Conservation (phyloP, 1,140 invertebrate species). For the Spodoptera frugiperda region DNA sequence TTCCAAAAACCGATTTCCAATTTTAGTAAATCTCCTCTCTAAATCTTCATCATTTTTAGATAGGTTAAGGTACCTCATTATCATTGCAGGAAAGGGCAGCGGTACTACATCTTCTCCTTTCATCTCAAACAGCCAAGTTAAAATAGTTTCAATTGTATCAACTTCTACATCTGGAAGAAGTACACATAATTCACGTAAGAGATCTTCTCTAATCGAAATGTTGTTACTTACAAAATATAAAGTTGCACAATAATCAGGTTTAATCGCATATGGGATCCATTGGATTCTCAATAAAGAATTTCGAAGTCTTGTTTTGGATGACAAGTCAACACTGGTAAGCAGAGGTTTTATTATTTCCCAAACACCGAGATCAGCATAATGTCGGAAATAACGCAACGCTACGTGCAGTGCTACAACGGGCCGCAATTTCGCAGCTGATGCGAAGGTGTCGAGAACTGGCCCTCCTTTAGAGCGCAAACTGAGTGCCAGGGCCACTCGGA, state of each 20-base stretch:
- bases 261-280: conserved; percentile 55
- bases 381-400: conserved; percentile 47
- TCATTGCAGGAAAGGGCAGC: conserved; percentile 42
- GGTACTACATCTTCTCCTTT: not conserved
- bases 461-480: not conserved
- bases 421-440: conserved; percentile 46
- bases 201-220: conserved; percentile 39
- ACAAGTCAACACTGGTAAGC: conserved; percentile 47
- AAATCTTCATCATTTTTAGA: conserved; percentile 58
- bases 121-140: not conserved
- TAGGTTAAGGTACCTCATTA: conserved; percentile 64
- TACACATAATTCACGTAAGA: conserved; percentile 55
- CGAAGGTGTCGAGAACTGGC: not conserved
- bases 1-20: conserved; percentile 60
- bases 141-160: conserved; percentile 48
- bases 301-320: not conserved
- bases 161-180: conserved; percentile 56
- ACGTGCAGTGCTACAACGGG: conserved; percentile 59
- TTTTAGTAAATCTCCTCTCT: conserved; percentile 53
- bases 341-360: conserved; percentile 62
- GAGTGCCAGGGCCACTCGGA: conserved; percentile 20
- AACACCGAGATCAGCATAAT: conserved; percentile 45
- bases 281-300: conserved; percentile 41
- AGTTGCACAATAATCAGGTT: conserved; percentile 61
- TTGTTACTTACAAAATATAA: conserved; percentile 55